Evolutionary conservation across 1,140 invertebrate genomes (phyloP), one percentile per base, ranked within the genome.

Genomic region (Oedothorax gibbosus): DNA sequence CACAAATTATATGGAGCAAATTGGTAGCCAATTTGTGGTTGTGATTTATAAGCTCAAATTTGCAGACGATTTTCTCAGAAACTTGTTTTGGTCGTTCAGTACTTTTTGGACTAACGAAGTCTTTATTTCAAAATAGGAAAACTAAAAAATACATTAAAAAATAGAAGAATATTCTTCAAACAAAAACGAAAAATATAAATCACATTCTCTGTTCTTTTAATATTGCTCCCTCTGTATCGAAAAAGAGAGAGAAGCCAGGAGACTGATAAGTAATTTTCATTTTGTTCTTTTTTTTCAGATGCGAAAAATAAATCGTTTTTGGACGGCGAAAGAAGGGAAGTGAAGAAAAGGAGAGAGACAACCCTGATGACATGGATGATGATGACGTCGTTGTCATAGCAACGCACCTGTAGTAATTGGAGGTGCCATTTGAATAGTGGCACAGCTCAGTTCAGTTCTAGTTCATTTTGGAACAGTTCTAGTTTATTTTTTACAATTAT

Each of bases 361-460:
- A 65, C 21, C 12, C 54, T 35, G 66, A 56, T 18, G 62, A 60
- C 21, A 11, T 7, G 12, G 20, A 50, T 35, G 78, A 81, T 79
- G 77, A 79, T 71, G 78, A 81, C 71, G 62, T 68, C 51, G 78
- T 71, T 66, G 66, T 20, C 66, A 81, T 81, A 21, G 54, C 50
- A 68, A 81, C 66, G 78, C 64, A 81, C 78, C 78, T 81, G 78
- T 81, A 81, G 69, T 81, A 71, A 81, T 62, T 51, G 53, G 12
- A 60, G 18, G 60, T 51, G 12, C 68, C 20, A 21, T 79, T 20
- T 35, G 35, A 35, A 35, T 2, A 35, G 35, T 35, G 35, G 35
- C 35, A 35, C 35, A 35, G 35, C 35, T 35, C 35, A 35, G 35
- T 35, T 35, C 35, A 35, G 35, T 35, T 35, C 35, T 35, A 35